Evolutionary conservation across 2,113 vertebrate species (phyloP).

Genomic region (Cheirogaleus medius): DNA sequence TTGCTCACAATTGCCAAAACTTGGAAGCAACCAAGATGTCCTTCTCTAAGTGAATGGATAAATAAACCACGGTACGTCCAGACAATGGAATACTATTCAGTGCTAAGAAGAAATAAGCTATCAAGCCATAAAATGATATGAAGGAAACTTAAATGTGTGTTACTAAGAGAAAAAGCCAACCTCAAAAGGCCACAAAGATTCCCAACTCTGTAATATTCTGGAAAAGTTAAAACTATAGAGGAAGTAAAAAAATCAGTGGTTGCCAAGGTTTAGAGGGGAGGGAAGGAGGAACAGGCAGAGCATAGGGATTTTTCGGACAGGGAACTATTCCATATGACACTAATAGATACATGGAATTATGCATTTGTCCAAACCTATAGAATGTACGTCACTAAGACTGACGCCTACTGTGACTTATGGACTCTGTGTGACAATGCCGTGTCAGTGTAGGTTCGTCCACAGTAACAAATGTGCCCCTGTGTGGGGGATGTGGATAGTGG

Average conservation of each 20-base stretch:
- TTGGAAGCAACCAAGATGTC: not conserved
- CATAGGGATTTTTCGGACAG: not conserved
- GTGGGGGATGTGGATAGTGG: not conserved
- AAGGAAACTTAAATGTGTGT: not conserved
- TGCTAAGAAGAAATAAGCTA: not conserved
- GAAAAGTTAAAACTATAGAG: not conserved
- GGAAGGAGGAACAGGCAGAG: not conserved
- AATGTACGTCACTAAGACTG: not conserved
- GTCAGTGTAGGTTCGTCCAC: not conserved
- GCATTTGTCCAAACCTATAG: not conserved
- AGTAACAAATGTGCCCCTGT: not conserved
- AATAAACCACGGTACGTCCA: not conserved
- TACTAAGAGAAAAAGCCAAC: not conserved
- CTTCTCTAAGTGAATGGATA: not conserved
- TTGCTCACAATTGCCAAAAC: not conserved
- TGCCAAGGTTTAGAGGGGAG: not conserved
- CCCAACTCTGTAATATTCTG: not conserved
- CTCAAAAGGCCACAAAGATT: not conserved
- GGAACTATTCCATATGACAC: not conserved
- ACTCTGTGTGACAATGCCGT: too few species aligned
- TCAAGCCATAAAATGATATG: not conserved
- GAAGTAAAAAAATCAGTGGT: not conserved
- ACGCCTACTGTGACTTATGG: not conserved
- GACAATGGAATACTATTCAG: not conserved
- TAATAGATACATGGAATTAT: too few species aligned